Base-by-base conservation (phyloP, 1,140 invertebrate genomes). In the Aphaenogaster floridana region DNA sequence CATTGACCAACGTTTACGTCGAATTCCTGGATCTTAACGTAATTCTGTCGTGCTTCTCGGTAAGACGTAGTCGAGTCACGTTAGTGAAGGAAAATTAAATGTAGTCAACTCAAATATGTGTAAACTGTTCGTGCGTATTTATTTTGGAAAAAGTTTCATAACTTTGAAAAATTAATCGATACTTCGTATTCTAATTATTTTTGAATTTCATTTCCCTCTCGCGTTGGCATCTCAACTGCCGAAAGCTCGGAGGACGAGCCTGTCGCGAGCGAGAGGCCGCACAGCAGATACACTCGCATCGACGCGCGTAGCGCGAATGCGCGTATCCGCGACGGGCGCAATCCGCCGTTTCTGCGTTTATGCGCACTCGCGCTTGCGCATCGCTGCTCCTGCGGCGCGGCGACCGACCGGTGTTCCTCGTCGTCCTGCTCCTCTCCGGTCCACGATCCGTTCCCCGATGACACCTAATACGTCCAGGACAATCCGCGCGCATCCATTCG, bases 241-340 rank as follows among this genome's bases (percentile, higher is more conserved):
- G 11, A 68, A 34, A 61, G 6, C 17, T 48, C 42, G 17, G 8
- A 42, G 4, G 28, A 57, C 36, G 63, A 68, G 45, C 3, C 3
- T 17, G 42, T 64, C 9, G 4, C 45, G n/a, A 15, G 9, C 59
- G 59, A 79, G 61, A 61, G 8, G 0, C 3, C 57, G 17, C 15
- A 8, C 28, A 9, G 5, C 3, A 21, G 88, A 89, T 78, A 84
- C 91, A 87, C 88, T 90, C 91, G 52, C 86, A 66, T 66, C 87
- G 92, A 74, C 59, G 88, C 87, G 90, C 90, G 90, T 86, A 92
- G 91, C 91, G 91, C 92, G 89, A 93, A 92, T 93, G 89, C 90
- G 69, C 71, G 87, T 93, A 91, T 93, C 85, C 88, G 68, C 69
- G 88, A 66, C 72, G 68, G 34, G 61, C 91, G 52, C 71, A 76